Evolutionary conservation across 2,797 vertebrate species (phyloP).

Genomic region (Melanotaenia pygmaea): DNA sequence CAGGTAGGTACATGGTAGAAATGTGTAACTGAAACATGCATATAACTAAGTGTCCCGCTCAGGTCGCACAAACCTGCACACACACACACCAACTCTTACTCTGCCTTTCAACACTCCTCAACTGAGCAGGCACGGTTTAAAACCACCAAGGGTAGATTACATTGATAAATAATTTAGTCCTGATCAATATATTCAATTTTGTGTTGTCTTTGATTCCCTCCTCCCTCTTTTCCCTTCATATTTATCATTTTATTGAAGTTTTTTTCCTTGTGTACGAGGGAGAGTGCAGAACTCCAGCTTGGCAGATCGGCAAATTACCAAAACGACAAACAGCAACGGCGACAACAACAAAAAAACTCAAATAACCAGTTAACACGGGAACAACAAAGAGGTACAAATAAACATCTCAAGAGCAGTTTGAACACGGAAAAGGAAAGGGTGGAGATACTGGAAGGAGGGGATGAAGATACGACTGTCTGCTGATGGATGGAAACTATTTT

Average conservation of each 20-base stretch:
- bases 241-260: constrained; percentile 2
- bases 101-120: constrained; percentile 36
- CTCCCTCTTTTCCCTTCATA: constrained; percentile 56
- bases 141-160: constrained; percentile 71
- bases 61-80: constrained; percentile 59
- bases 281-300: constrained; percentile 83
- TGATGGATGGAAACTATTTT: constrained; percentile 53
- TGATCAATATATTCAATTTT: constrained; percentile 61
- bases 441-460: constrained; percentile 4
- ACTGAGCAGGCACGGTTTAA: constrained; percentile 74
- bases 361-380: constrained; percentile 69
- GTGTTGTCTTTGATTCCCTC: constrained; percentile 46
- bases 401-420: constrained; percentile 63
- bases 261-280: constrained; percentile 49
- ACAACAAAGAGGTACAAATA: constrained; percentile 70
- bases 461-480: constrained; percentile 52
- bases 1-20: constrained; percentile 90
- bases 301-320: constrained; percentile 72
- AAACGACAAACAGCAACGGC: constrained; percentile 33
- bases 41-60: constrained; percentile 84
- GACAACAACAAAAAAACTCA: constrained; percentile 60
- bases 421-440: constrained; percentile 12
- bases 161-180: constrained; percentile 66
- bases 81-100: constrained; percentile 45
- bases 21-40: constrained; percentile 95